phyloP scores from a whole-genome alignment of 2,113 vertebrate genomes.

The Formicarius rufipectus region DNA sequence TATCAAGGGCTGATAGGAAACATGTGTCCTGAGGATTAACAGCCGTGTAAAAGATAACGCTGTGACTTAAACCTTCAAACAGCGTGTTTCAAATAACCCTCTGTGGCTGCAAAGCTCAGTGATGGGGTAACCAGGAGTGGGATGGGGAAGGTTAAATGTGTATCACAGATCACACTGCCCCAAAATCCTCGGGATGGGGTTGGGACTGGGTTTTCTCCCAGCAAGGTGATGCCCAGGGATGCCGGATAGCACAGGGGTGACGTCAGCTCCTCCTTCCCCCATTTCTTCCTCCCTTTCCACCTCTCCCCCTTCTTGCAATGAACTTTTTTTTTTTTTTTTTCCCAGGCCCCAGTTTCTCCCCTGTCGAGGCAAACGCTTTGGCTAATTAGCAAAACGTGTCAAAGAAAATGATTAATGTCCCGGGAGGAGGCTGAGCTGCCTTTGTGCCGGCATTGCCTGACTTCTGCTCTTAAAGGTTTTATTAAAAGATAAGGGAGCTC shows the following conservation, averaged over 20 bases:
- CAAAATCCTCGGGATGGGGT: too few species aligned
- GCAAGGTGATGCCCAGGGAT: neutral
- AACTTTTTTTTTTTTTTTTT: neutral
- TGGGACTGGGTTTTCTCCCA: neutral
- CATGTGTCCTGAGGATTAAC: slow-evolving; percentile 31
- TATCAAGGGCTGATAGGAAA: slow-evolving; percentile 39
- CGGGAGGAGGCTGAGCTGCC: slow-evolving; percentile 28
- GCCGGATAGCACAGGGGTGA: neutral
- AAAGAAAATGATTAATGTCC: slow-evolving; percentile 54
- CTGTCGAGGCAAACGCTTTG: neutral
- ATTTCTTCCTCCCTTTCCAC: neutral
- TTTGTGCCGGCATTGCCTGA: slow-evolving; percentile 5
- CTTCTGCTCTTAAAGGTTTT: slow-evolving; percentile 50
- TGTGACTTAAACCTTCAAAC: neutral
- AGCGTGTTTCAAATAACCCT: neutral
- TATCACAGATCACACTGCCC: neutral
- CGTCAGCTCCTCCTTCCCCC: neutral
- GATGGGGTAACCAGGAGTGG: neutral
- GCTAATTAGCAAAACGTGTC: slow-evolving; percentile 58
- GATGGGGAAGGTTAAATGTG: neutral
- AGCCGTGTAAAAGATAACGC: slow-evolving; percentile 29
- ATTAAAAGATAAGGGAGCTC: slow-evolving; percentile 44
- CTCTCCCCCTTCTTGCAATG: neutral
- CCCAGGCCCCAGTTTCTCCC: slow-evolving; percentile 33
- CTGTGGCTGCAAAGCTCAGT: neutral